Conservation (phyloP, 2,113 vertebrate genomes). For the Craseonycteris thonglongyai region DNA sequence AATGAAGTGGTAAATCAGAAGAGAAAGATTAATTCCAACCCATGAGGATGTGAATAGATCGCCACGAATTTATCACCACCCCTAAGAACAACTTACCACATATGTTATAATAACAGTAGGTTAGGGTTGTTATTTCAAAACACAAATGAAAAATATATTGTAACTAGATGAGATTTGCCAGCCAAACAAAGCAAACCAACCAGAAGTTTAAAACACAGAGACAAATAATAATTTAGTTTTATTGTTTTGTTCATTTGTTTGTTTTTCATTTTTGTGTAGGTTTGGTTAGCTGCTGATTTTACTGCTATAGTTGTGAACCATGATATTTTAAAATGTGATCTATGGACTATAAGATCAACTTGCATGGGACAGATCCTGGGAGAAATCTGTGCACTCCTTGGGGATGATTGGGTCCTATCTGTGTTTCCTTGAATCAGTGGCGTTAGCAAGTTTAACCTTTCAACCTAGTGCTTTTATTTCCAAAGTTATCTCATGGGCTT, state of each 20-base stretch:
- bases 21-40: constrained; percentile 63
- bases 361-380: not conserved
- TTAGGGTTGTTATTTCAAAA: constrained; percentile 49
- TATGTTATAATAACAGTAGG: constrained; percentile 53
- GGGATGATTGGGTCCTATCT: not conserved
- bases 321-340: not conserved
- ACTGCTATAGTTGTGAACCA: not conserved
- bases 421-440: not conserved
- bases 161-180: constrained; percentile 58
- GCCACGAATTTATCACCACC: constrained; percentile 61
- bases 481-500: not conserved
- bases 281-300: not conserved
- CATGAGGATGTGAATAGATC: constrained; percentile 45
- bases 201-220: constrained; percentile 41
- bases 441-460: constrained; percentile 5
- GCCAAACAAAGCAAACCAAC: constrained; percentile 53
- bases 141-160: constrained; percentile 63
- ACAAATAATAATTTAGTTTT: not conserved
- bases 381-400: not conserved
- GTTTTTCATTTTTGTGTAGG: constrained; percentile 8
- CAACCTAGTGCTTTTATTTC: not conserved
- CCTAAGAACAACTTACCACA: constrained; percentile 49
- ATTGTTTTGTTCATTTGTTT: too few species aligned
- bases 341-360: not conserved
- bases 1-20: constrained; percentile 60